These are phyloP conservation scores for Porites rus DNA, from an alignment of 92 coral and sea anemone genomes.

Conservation along the genomic window DNA sequence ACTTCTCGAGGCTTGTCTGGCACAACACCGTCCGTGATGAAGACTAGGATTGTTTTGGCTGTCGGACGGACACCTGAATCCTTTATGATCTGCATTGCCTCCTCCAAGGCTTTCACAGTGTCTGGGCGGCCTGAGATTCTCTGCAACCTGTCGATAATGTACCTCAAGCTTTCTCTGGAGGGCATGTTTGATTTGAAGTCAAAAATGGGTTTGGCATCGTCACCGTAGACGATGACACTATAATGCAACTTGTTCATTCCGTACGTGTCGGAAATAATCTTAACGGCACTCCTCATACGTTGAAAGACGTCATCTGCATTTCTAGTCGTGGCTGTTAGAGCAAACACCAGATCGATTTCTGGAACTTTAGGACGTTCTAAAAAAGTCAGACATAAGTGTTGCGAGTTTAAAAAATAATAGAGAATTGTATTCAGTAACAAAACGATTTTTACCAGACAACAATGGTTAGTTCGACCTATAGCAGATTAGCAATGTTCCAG, in stretches of 20 bases:
- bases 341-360: slow-evolving; percentile 79
- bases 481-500: too few relatives aligned
- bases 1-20: slow-evolving; percentile 7
- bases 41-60: slow-evolving; percentile 79
- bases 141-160: slow-evolving; percentile 45
- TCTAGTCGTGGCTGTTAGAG: slow-evolving; percentile 77
- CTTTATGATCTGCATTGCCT: slow-evolving; percentile 55
- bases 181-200: slow-evolving; percentile 64
- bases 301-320: slow-evolving; percentile 54
- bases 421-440: neutral
- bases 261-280: slow-evolving; percentile 69
- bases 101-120: slow-evolving; percentile 59
- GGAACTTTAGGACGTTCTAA: slow-evolving; percentile 66
- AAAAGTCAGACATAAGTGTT: neutral
- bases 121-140: slow-evolving; percentile 54
- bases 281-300: slow-evolving; percentile 67
- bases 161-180: slow-evolving; percentile 57
- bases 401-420: neutral
- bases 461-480: too few relatives aligned
- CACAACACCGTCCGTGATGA: slow-evolving; percentile 70
- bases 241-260: slow-evolving; percentile 66
- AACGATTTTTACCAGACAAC: neutral
- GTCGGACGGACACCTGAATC: slow-evolving; percentile 67
- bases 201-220: slow-evolving; percentile 42
- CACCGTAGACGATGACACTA: slow-evolving; percentile 76